Conservation (phyloP, 2,797 vertebrate genomes). For the Lepilemur ruficaudatus region DNA sequence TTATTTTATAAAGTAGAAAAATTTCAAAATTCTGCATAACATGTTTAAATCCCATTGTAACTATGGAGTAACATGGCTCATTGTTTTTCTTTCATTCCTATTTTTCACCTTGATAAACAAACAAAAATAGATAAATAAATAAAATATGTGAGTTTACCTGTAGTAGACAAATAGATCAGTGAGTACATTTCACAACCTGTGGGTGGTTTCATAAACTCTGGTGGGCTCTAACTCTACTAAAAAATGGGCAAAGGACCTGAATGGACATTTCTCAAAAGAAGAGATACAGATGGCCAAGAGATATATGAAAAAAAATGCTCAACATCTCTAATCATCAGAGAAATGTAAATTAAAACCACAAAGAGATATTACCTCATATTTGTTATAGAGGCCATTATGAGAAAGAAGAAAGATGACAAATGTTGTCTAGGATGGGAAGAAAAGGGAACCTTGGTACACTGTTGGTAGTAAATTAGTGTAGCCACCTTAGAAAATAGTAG, state of each 20-base stretch:
- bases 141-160: background rate
- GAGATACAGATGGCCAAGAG: background rate
- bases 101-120: constrained; percentile 25
- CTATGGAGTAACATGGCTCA: background rate
- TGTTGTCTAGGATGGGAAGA: background rate
- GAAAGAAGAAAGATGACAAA: background rate
- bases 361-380: background rate
- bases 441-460: background rate
- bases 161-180: background rate
- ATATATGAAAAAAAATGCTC: background rate
- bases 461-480: background rate
- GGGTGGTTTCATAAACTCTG: background rate
- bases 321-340: background rate
- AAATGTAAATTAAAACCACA: background rate
- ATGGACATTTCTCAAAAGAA: background rate
- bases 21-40: background rate
- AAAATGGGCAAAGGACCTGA: background rate
- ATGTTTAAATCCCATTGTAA: background rate
- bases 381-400: background rate
- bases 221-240: background rate
- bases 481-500: background rate
- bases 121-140: background rate
- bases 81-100: background rate
- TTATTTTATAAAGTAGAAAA: constrained; percentile 1
- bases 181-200: background rate